A percentile compares a stretch with the other conserved stretches of the same genome.
These are phyloP conservation scores for Diploptera punctata DNA, from an alignment of 2,888 invertebrate species.

Conservation along the genomic window DNA sequence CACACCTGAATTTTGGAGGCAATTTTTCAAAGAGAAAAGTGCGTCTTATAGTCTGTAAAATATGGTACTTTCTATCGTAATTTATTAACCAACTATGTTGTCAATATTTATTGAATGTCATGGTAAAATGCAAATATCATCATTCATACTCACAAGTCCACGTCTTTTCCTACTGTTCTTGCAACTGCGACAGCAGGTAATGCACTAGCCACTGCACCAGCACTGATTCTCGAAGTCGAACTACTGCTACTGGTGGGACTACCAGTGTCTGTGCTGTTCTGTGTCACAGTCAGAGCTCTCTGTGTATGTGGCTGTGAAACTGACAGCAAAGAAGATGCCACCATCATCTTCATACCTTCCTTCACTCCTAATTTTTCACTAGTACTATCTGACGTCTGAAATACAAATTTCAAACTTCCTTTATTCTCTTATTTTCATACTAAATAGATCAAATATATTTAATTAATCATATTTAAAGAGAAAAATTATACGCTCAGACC, in stretches of 20 bases:
- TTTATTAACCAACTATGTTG: too few relatives aligned
- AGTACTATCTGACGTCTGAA: conserved; percentile 1
- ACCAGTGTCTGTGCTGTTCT: conserved; percentile 22
- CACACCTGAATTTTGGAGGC: too few relatives aligned
- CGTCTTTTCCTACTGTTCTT: conserved; percentile 15
- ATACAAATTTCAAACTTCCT: background rate
- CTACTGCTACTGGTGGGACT: conserved; percentile 45
- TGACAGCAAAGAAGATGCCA: conserved; percentile 55
- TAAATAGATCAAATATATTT: too few relatives aligned
- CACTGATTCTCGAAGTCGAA: conserved; percentile 23
- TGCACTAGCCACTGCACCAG: conserved; percentile 21
- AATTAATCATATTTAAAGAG: too few relatives aligned
- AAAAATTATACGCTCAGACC: too few relatives aligned
- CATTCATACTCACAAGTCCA: background rate
- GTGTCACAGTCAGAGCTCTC: conserved; percentile 13
- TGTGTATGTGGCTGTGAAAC: too few relatives aligned
- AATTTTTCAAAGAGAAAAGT: too few relatives aligned
- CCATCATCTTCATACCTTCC: conserved; percentile 68
- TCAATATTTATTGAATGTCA: too few relatives aligned
- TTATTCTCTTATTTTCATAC: too few relatives aligned
- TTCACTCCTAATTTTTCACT: conserved; percentile 59
- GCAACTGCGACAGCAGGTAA: conserved; percentile 16
- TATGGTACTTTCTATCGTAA: too few relatives aligned
- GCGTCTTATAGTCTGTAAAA: too few relatives aligned
- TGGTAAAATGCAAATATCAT: too few relatives aligned